Evolutionary conservation across 2,113 vertebrate genomes (phyloP).

Genomic region (Gasterosteus nipponicus): DNA sequence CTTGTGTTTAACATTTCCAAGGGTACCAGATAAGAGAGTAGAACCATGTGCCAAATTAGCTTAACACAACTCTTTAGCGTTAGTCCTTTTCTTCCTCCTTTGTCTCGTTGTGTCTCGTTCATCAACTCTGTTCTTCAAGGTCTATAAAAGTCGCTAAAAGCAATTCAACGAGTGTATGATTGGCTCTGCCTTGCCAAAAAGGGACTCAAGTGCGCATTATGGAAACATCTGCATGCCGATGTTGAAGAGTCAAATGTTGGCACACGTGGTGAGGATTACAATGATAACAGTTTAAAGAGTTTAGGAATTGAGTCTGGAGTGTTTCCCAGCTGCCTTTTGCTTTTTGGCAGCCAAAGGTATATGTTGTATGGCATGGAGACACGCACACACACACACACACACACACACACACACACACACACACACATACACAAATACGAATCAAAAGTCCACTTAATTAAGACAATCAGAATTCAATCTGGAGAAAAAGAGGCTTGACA

Average conservation of each 20-base stretch:
- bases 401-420: conserved; percentile 17
- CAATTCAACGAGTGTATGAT: not conserved
- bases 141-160: conserved; percentile 10
- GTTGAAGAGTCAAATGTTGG: not conserved
- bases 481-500: not conserved
- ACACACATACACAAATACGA: not conserved
- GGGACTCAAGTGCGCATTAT: conserved; percentile 1
- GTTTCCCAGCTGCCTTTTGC: not conserved
- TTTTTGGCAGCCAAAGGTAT: not conserved
- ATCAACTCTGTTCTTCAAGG: conserved; percentile 22
- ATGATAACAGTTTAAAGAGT: not conserved
- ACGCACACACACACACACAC: conserved; percentile 11
- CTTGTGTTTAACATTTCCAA: not conserved
- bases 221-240: not conserved
- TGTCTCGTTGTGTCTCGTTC: not conserved
- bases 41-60: not conserved
- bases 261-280: conserved; percentile 21
- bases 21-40: not conserved
- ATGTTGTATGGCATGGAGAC: not conserved
- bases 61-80: not conserved
- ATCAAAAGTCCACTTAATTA: conserved; percentile 40
- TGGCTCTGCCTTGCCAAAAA: not conserved
- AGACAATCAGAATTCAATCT: conserved; percentile 26
- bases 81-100: not conserved
- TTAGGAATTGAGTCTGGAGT: not conserved